Conservation (phyloP, 2,113 vertebrate species). For the Salminus brasiliensis region DNA sequence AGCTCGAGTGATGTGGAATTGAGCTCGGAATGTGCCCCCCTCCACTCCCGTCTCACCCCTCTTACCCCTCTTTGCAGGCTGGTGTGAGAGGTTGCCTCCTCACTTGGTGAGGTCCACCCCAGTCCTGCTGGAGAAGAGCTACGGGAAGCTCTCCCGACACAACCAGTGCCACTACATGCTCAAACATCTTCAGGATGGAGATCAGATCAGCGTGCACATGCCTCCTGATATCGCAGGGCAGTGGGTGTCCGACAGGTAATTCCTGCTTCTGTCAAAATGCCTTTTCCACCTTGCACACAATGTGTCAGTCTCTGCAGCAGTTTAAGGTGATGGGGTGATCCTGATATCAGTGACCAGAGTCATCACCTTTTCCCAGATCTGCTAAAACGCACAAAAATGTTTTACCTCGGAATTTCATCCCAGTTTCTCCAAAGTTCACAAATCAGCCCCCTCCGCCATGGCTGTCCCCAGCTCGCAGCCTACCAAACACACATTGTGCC, state of each 20-base stretch:
- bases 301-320: no score
- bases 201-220: constrained; percentile 84
- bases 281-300: background rate
- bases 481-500: no score
- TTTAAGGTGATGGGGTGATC: no score
- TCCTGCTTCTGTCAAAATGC: background rate
- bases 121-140: constrained; percentile 77
- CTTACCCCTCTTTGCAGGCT: constrained; percentile 65
- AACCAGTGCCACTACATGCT: constrained; percentile 86
- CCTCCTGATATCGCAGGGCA: constrained; percentile 84
- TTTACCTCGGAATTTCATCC: no score
- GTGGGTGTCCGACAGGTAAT: constrained; percentile 86
- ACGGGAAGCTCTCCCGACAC: constrained; percentile 78
- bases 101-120: constrained; percentile 74
- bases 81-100: constrained; percentile 78
- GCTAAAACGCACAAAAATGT: no score
- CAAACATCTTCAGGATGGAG: constrained; percentile 83
- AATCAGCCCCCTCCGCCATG: no score
- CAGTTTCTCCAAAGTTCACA: no score
- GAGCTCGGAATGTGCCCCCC: background rate
- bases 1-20: background rate
- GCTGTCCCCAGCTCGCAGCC: no score
- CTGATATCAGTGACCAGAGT: no score
- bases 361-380: no score
- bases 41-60: background rate